phyloP scores from a whole-genome alignment of 2,797 vertebrate species.

The Xerus rutilus region DNA sequence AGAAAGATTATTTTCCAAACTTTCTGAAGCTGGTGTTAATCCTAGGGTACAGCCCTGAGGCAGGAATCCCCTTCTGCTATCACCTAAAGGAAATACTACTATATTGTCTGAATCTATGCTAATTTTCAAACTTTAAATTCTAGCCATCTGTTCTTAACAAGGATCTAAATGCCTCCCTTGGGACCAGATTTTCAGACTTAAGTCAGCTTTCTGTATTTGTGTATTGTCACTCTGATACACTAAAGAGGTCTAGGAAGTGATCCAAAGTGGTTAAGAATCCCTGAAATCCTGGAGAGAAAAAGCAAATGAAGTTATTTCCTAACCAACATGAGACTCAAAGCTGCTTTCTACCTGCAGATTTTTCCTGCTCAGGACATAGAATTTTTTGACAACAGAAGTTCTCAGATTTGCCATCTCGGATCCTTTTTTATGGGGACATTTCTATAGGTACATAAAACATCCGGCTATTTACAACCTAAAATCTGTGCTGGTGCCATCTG shows the following conservation, averaged over 20 bases:
- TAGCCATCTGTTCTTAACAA: background rate
- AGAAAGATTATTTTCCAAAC: background rate
- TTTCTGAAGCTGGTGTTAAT: background rate
- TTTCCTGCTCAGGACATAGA: background rate
- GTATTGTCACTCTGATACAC: background rate
- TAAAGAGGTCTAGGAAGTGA: background rate
- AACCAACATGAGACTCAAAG: background rate
- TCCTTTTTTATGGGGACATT: background rate
- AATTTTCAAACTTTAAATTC: background rate
- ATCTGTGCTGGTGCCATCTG: slow-evolving; percentile 40
- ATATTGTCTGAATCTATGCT: background rate
- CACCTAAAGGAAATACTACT: background rate
- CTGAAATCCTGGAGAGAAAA: background rate
- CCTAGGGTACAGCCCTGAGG: no score
- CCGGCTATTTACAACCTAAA: slow-evolving; percentile 24
- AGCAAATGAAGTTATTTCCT: no score
- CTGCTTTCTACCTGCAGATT: background rate
- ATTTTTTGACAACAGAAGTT: background rate
- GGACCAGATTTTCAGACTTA: background rate
- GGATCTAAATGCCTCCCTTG: background rate
- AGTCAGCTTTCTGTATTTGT: background rate
- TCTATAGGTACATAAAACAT: slow-evolving; percentile 40
- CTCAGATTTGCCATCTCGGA: background rate
- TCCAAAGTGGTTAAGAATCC: background rate
- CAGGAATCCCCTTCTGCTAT: background rate